A percentile compares a stretch with the other conserved stretches of the same genome.
Conservation (phyloP, 2,113 vertebrate genomes). For the Phalacrocorax aristotelis region DNA sequence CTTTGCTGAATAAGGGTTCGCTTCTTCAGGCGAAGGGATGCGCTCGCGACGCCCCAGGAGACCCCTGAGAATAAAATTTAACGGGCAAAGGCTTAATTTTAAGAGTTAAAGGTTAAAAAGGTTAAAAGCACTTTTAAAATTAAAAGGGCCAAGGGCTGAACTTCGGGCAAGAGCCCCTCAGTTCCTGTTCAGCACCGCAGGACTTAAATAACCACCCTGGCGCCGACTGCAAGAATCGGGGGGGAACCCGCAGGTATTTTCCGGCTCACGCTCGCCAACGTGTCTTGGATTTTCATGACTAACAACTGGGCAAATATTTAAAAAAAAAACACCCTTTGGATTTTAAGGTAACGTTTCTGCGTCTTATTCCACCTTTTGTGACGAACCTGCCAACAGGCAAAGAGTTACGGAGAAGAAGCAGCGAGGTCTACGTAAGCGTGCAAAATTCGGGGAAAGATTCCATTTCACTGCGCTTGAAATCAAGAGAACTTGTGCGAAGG, state of each 20-base stretch:
- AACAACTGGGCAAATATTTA: too few relatives aligned
- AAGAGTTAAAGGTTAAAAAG: too few relatives aligned
- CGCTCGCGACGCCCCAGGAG: too few relatives aligned
- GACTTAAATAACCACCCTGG: not conserved
- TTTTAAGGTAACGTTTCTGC: not conserved
- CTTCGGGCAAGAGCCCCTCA: not conserved
- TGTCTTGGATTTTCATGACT: not conserved
- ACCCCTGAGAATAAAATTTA: not conserved
- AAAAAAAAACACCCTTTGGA: not conserved
- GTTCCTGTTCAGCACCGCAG: not conserved
- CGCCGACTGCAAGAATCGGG: too few relatives aligned
- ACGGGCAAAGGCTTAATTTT: too few relatives aligned
- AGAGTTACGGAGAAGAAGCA: not conserved
- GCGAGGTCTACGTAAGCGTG: rapidly evolving
- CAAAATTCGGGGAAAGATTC: not conserved
- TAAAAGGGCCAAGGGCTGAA: not conserved
- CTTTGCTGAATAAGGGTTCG: not conserved
- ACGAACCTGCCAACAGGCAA: not conserved
- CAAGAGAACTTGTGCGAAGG: not conserved
- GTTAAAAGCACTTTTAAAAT: too few relatives aligned
- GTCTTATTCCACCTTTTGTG: not conserved
- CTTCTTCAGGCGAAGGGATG: not conserved
- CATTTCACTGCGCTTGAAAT: not conserved
- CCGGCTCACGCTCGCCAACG: not conserved
- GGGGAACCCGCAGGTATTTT: too few relatives aligned